These are phyloP conservation scores for Distichodus sexfasciatus DNA, from an alignment of 2,797 vertebrate genomes.

Conservation along the genomic window DNA sequence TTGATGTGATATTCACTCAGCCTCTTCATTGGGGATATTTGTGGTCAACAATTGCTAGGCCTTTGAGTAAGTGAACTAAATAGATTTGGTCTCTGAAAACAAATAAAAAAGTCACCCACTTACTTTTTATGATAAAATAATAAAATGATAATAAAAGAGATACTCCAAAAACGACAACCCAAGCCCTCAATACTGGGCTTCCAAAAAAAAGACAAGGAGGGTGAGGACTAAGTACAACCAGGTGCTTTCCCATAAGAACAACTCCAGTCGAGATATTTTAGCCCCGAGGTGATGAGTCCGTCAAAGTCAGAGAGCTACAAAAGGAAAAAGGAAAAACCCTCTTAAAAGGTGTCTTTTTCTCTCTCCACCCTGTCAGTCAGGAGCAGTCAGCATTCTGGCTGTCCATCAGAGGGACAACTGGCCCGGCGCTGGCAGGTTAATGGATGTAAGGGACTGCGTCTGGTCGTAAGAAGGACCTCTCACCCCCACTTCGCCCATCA, in stretches of 20 bases:
- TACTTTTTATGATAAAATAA: too few species aligned
- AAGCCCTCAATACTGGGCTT: too few species aligned
- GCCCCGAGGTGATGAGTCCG: not conserved
- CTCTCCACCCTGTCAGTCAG: slow-evolving; percentile 52
- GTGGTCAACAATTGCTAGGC: slow-evolving; percentile 36
- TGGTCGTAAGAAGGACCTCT: slow-evolving; percentile 39
- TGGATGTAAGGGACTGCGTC: slow-evolving; percentile 45
- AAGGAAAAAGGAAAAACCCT: not conserved
- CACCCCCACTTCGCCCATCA: slow-evolving; percentile 16
- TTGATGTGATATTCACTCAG: slow-evolving; percentile 2
- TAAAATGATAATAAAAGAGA: too few species aligned
- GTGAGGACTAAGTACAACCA: too few species aligned
- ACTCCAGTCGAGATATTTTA: too few species aligned
- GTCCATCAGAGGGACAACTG: slow-evolving; percentile 56
- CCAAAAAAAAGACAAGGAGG: too few species aligned
- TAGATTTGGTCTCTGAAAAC: slow-evolving; percentile 32
- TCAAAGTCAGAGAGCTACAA: not conserved
- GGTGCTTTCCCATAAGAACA: too few species aligned
- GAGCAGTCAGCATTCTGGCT: slow-evolving; percentile 53
- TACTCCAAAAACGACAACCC: too few species aligned
- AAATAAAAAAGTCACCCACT: too few species aligned
- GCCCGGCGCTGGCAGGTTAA: slow-evolving; percentile 46
- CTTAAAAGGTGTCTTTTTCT: not conserved
- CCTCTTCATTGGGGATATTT: slow-evolving; percentile 36
- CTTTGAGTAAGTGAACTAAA: slow-evolving; percentile 19